phyloP scores from a whole-genome alignment of 2,113 vertebrate species.

The Anoplopoma fimbria region DNA sequence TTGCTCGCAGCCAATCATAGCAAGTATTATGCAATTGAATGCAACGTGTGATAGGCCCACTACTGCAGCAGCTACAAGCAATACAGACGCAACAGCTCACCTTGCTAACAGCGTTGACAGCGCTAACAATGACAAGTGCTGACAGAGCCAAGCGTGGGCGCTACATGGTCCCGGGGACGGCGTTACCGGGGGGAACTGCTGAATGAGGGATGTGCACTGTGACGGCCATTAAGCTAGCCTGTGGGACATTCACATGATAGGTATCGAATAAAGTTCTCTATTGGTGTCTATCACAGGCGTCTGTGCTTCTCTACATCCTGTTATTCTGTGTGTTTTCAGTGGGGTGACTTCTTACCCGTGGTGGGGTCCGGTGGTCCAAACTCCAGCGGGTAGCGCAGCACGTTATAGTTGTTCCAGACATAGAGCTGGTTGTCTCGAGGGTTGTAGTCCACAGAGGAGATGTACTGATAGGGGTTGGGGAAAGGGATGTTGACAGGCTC shows the following conservation, averaged over 20 bases:
- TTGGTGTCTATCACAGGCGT: background rate
- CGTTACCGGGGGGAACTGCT: background rate
- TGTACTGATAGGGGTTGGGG: conserved; percentile 95
- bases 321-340: background rate
- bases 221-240: background rate
- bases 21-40: too few relatives aligned
- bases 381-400: conserved; percentile 91
- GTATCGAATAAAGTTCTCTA: background rate
- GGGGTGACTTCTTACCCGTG: conserved; percentile 77
- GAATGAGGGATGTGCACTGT: background rate
- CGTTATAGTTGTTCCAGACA: conserved; percentile 97
- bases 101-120: too few relatives aligned
- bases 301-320: background rate
- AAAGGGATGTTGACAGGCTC: conserved; percentile 88
- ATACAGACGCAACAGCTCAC: too few relatives aligned
- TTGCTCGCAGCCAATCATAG: too few relatives aligned
- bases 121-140: too few relatives aligned
- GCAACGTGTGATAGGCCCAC: too few relatives aligned
- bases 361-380: conserved; percentile 92
- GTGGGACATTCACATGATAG: background rate
- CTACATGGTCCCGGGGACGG: background rate
- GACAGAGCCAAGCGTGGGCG: too few relatives aligned
- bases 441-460: conserved; percentile 96
- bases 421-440: conserved; percentile 96
- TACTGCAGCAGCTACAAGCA: too few relatives aligned